Conservation (phyloP, 2,113 vertebrate species). For the Clupea harengus region DNA sequence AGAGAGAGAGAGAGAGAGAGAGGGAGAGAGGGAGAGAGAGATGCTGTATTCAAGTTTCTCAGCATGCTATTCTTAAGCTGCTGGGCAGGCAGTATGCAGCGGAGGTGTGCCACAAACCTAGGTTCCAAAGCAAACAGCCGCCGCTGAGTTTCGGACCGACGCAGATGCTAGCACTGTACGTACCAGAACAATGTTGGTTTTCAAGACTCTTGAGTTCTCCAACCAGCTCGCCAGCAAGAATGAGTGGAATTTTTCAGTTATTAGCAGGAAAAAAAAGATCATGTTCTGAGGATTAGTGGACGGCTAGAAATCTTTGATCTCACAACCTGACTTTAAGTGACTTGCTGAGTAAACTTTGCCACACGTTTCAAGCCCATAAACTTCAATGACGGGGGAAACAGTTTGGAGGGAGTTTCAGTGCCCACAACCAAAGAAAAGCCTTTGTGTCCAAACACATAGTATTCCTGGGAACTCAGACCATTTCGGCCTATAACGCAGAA, state of each 20-base stretch:
- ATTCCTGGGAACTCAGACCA: conserved; percentile 31
- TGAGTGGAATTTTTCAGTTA: conserved; percentile 47
- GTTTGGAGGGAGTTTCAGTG: conserved; percentile 31
- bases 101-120: conserved; percentile 27
- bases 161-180: neutral
- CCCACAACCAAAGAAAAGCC: conserved; percentile 37
- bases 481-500: neutral
- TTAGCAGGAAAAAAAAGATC: conserved; percentile 46
- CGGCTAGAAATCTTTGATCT: conserved; percentile 39
- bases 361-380: conserved; percentile 29
- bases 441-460: conserved; percentile 27
- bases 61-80: conserved; percentile 34
- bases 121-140: conserved; percentile 40
- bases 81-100: conserved; percentile 32
- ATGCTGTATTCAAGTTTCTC: conserved; percentile 39
- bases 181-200: conserved; percentile 41
- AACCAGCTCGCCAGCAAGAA: conserved; percentile 39
- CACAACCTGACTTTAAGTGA: conserved; percentile 11
- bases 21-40: conserved; percentile 18
- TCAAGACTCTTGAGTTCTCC: conserved; percentile 33
- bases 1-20: neutral
- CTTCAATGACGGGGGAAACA: conserved; percentile 28
- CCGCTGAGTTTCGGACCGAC: neutral
- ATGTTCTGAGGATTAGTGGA: conserved; percentile 43
- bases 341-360: conserved; percentile 21